Conservation (phyloP, 2,888 invertebrate species). For the Athalia rosae region DNA sequence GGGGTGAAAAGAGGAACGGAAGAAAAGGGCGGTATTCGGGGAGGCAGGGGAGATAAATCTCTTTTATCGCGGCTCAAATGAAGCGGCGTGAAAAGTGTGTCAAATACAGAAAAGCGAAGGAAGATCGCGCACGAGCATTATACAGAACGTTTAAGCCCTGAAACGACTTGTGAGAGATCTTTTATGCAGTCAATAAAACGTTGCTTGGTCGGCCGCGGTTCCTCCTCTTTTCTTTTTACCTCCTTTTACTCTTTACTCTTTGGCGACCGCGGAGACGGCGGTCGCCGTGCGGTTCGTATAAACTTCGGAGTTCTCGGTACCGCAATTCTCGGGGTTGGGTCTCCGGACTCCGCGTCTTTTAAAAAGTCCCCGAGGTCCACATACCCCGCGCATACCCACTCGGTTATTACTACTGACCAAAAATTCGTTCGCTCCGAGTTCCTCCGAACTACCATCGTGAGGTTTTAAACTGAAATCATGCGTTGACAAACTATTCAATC, state of each 20-base stretch:
- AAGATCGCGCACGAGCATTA: constrained; percentile 28
- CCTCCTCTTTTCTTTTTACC: constrained; percentile 41
- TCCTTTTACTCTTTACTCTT: constrained; percentile 39
- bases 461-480: too few species aligned
- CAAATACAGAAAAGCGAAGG: constrained; percentile 43
- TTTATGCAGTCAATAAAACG: constrained; percentile 45
- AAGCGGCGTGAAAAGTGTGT: constrained; percentile 42
- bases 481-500: too few species aligned
- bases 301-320: constrained; percentile 57
- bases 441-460: too few species aligned
- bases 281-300: constrained; percentile 46
- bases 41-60: constrained; percentile 36
- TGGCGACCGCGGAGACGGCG: constrained; percentile 52
- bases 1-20: background rate
- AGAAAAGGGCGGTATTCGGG: background rate
- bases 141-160: constrained; percentile 34
- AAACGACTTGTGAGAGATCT: constrained; percentile 41
- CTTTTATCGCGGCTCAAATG: constrained; percentile 35
- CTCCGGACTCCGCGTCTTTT: background rate
- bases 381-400: too few species aligned
- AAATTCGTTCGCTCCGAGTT: constrained; percentile 23
- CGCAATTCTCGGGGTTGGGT: constrained; percentile 27
- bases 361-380: too few species aligned
- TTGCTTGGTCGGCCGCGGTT: constrained; percentile 7
- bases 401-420: constrained; percentile 15